Conservation (phyloP, 2,888 invertebrate genomes). For the Callosobruchus maculatus region DNA sequence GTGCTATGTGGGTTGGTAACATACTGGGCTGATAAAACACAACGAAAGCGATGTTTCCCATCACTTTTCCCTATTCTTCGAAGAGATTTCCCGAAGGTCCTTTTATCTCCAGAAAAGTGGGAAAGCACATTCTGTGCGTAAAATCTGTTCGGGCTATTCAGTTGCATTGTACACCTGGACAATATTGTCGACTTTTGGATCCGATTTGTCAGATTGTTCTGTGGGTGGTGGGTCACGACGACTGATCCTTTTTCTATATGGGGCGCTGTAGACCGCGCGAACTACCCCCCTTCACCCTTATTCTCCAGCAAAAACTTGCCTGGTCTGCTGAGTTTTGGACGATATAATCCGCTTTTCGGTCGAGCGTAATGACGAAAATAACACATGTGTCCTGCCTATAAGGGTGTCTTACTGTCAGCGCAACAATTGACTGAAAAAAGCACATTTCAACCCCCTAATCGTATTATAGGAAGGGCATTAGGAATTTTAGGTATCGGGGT, state of each 20-base stretch:
- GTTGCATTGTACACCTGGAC: slow-evolving; percentile 45
- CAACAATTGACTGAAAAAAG: slow-evolving; percentile 42
- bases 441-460: slow-evolving; percentile 42
- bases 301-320: slow-evolving; percentile 11
- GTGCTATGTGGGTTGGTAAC: too few species aligned
- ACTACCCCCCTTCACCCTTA: neutral
- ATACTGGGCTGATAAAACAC: too few species aligned
- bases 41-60: too few species aligned
- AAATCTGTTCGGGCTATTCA: slow-evolving; percentile 36
- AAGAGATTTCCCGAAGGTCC: slow-evolving; percentile 9
- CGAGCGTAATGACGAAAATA: slow-evolving; percentile 50
- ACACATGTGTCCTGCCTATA: slow-evolving; percentile 50
- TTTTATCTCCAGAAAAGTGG: neutral
- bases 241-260: slow-evolving; percentile 49
- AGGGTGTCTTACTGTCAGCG: slow-evolving; percentile 50
- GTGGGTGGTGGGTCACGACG: slow-evolving; percentile 48
- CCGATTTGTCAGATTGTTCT: slow-evolving; percentile 52
- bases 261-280: slow-evolving; percentile 29
- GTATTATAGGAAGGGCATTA: slow-evolving; percentile 33
- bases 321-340: slow-evolving; percentile 32
- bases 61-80: neutral
- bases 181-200: slow-evolving; percentile 54
- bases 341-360: slow-evolving; percentile 49
- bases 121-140: slow-evolving; percentile 37
- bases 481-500: slow-evolving; percentile 22